Conservation (phyloP, 2,113 vertebrate species). For the Barnardius zonarius region DNA sequence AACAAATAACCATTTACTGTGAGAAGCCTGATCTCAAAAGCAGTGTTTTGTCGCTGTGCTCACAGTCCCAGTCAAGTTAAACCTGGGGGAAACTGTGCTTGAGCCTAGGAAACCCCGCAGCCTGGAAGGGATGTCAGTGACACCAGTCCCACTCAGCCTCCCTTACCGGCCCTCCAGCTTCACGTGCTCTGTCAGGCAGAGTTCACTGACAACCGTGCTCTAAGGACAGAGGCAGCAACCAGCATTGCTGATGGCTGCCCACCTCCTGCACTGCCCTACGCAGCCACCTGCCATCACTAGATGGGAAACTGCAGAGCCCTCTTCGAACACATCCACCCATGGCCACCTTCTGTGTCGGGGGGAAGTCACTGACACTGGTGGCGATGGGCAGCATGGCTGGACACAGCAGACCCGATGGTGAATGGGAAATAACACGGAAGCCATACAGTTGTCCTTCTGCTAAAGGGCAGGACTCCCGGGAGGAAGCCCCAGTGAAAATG, state of each 20-base stretch:
- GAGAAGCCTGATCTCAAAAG: constrained; percentile 33
- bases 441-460: rapidly evolving
- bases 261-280: neutral
- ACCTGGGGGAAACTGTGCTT: neutral
- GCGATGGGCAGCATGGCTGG: neutral
- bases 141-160: neutral
- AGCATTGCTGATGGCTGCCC: neutral
- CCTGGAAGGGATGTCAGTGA: neutral
- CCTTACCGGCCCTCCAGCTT: neutral
- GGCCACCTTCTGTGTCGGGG: rapidly evolving
- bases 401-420: neutral
- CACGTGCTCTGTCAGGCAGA: neutral
- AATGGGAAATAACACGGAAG: neutral
- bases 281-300: neutral
- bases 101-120: neutral
- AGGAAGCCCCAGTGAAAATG: neutral
- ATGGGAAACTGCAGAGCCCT: neutral
- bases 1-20: constrained; percentile 41
- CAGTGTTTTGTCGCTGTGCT: constrained; percentile 6
- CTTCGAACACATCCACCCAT: rapidly evolving
- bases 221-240: neutral
- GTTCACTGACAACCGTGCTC: neutral
- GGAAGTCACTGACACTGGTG: rapidly evolving
- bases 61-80: constrained; percentile 50
- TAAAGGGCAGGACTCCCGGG: neutral